These are phyloP conservation scores for Melanerpes aurifrons DNA, from an alignment of 2,113 vertebrate species.

Conservation along the genomic window DNA sequence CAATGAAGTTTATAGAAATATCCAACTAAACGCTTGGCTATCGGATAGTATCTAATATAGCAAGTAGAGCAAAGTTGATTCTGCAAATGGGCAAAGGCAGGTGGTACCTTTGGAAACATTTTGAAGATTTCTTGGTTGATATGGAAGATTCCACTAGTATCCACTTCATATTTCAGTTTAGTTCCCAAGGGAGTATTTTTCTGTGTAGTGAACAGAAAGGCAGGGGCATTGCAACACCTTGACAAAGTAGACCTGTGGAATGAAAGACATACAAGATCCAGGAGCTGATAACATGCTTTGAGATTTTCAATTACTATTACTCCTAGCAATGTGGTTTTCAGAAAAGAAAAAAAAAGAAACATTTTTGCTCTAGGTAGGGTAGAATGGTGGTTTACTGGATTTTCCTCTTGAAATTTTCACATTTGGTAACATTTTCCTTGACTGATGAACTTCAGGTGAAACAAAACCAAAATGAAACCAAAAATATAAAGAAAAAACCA, in stretches of 20 bases:
- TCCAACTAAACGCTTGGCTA: neutral
- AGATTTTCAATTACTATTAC: neutral
- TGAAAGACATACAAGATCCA: neutral
- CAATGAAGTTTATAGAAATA: neutral
- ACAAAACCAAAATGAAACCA: neutral
- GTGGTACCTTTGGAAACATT: conserved; percentile 94
- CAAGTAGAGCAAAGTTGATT: neutral
- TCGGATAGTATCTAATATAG: neutral
- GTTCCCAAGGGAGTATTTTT: conserved; percentile 93
- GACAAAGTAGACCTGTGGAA: conserved; percentile 88
- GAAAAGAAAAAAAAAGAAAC: neutral
- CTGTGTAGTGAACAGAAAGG: conserved; percentile 96
- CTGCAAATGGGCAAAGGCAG: neutral
- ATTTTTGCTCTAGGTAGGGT: neutral
- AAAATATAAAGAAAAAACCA: neutral
- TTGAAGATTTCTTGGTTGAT: conserved; percentile 93
- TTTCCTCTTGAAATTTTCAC: neutral
- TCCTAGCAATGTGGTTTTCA: neutral
- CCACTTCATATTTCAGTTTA: conserved; percentile 95
- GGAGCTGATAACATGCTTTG: neutral
- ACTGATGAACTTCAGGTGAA: neutral
- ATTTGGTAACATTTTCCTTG: neutral
- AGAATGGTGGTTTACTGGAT: neutral
- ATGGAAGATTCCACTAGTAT: conserved; percentile 91
- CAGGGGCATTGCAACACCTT: conserved; percentile 94